Evolutionary conservation across 35 echinoderm and acorn worm genomes (phyloP).

Genomic region (Strongylocentrotus purpuratus): DNA sequence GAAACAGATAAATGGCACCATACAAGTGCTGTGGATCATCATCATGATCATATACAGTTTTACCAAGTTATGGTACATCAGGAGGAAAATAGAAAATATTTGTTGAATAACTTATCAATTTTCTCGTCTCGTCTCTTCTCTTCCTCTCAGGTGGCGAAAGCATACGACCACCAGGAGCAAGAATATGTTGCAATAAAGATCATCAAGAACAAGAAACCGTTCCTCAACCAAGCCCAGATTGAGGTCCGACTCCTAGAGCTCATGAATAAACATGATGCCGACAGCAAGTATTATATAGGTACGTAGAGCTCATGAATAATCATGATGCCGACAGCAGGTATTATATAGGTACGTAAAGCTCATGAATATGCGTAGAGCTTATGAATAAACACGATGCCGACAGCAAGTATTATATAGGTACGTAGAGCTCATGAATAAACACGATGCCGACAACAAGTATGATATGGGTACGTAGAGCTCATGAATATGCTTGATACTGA

Average conservation of each 20-base stretch:
- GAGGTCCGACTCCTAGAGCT: conserved; percentile 96
- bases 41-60: too few relatives aligned
- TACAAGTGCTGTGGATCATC: too few relatives aligned
- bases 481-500: conserved; percentile 99
- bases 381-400: conserved; percentile 99
- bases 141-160: conserved; percentile 90
- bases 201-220: conserved; percentile 99
- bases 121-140: neutral
- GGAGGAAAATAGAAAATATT: too few relatives aligned
- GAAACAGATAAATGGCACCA: too few relatives aligned
- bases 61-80: too few relatives aligned
- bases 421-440: conserved; percentile 84
- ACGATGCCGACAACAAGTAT: too few relatives aligned
- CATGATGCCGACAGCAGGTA: too few relatives aligned
- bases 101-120: too few relatives aligned
- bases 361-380: conserved; percentile 98
- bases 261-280: conserved; percentile 99
- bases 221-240: conserved; percentile 98
- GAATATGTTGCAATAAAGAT: conserved; percentile 99
- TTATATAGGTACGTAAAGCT: too few relatives aligned
- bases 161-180: conserved; percentile 92
- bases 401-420: conserved; percentile 99
- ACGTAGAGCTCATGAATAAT: conserved; percentile 30
- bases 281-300: conserved; percentile 99
- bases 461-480: too few relatives aligned